phyloP scores from a whole-genome alignment of 2,113 vertebrate species.

The Entomyzon cyanotis region DNA sequence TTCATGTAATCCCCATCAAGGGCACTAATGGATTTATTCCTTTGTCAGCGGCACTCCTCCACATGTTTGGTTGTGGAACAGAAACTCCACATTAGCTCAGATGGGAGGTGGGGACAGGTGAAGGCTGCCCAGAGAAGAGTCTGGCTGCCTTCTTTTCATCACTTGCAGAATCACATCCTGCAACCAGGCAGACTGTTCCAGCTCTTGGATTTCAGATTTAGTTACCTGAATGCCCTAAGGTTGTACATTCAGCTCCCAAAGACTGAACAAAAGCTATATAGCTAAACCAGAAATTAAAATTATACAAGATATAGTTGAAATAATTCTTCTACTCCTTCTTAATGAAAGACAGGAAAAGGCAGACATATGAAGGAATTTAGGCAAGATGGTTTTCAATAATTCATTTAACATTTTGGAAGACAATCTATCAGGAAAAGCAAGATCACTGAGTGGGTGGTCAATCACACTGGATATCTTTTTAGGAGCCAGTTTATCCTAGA shows the following conservation, averaged over 20 bases:
- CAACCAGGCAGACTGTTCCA: background rate
- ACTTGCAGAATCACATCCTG: background rate
- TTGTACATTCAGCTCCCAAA: background rate
- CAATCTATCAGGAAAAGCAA: background rate
- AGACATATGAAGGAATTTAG: background rate
- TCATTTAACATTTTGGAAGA: background rate
- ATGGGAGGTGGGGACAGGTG: background rate
- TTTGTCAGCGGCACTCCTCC: background rate
- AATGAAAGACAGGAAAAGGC: background rate
- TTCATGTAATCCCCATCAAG: slow-evolving; percentile 26
- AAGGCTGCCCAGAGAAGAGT: background rate
- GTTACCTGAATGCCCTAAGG: background rate
- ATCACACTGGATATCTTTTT: background rate
- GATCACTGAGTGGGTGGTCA: background rate
- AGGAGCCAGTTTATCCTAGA: background rate
- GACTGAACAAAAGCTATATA: background rate
- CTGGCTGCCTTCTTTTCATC: background rate
- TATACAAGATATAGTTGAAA: background rate
- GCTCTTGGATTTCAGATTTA: background rate
- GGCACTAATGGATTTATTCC: background rate
- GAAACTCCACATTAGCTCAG: background rate
- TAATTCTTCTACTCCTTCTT: background rate
- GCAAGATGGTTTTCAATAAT: background rate
- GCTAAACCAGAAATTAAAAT: background rate
- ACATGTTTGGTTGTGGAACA: background rate